phyloP scores from a whole-genome alignment of 2,888 invertebrate species.

The Nephrocerus scutellatus region DNA sequence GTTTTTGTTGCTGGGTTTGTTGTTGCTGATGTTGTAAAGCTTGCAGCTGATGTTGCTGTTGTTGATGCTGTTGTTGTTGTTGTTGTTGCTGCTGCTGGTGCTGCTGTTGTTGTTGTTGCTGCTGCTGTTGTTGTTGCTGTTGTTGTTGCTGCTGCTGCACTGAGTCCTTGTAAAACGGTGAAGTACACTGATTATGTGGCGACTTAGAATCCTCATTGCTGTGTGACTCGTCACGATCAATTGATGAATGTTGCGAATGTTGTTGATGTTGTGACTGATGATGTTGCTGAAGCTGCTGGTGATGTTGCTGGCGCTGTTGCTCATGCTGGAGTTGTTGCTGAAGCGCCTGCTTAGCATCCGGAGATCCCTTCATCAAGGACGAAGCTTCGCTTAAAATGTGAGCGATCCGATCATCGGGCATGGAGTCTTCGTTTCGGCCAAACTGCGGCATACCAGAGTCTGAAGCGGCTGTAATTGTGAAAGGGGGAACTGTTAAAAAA shows the following conservation, averaged over 20 bases:
- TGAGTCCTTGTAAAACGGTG: conserved; percentile 71
- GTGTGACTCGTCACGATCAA: conserved; percentile 56
- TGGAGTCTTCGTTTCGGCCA: conserved; percentile 67
- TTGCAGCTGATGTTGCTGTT: conserved; percentile 44
- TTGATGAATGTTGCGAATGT: conserved; percentile 53
- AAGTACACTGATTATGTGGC: conserved; percentile 68
- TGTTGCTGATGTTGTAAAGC: conserved; percentile 48
- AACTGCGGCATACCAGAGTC: conserved; percentile 75
- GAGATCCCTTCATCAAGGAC: conserved; percentile 70
- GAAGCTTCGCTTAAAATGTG: conserved; percentile 92
- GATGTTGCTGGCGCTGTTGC: conserved; percentile 51
- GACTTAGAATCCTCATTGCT: conserved; percentile 79
- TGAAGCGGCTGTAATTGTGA: too few relatives aligned
- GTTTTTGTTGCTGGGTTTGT: conserved; percentile 43
- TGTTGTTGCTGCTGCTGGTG: conserved; percentile 21
- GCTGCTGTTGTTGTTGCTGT: conserved; percentile 41
- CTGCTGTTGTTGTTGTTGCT: conserved; percentile 41
- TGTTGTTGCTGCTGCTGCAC: conserved; percentile 48
- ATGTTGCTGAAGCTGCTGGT: conserved; percentile 56
- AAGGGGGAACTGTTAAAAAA: too few relatives aligned
- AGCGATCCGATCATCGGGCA: conserved; percentile 85
- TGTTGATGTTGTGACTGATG: conserved; percentile 40
- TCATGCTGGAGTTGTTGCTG: conserved; percentile 50
- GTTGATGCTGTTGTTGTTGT: conserved; percentile 52
- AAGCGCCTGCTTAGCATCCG: conserved; percentile 28